These are phyloP conservation scores for Lophotis ruficrista DNA, from an alignment of 2,113 vertebrate species.

Conservation along the genomic window DNA sequence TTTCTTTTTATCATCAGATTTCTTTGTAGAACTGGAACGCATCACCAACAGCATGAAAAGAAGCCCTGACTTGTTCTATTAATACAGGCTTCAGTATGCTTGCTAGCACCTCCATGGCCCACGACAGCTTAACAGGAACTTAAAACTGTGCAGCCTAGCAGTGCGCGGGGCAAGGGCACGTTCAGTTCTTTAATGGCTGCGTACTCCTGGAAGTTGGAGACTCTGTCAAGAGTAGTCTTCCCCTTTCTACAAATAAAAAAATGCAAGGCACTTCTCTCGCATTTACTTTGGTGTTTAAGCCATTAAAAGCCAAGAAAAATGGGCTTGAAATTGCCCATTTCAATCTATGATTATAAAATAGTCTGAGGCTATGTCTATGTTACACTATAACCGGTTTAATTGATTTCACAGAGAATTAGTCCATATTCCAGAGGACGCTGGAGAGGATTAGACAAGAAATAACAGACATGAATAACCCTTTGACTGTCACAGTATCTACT, in stretches of 20 bases:
- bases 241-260: not conserved
- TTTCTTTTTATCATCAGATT: not conserved
- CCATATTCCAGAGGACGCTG: not conserved
- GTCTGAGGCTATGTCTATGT: not conserved
- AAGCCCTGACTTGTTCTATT: not conserved
- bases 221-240: not conserved
- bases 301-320: not conserved
- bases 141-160: not conserved
- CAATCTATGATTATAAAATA: not conserved
- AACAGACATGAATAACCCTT: not conserved
- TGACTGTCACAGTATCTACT: not conserved
- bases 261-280: not conserved
- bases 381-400: not conserved
- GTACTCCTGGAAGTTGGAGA: not conserved
- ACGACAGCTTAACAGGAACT: not conserved
- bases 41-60: not conserved
- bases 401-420: not conserved
- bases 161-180: not conserved
- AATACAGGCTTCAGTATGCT: not conserved
- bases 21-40: not conserved
- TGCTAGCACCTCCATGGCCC: not conserved
- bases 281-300: not conserved
- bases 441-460: not conserved
- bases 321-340: not conserved
- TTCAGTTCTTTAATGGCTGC: not conserved